Percentiles rank a stretch among this genome's conserved stretches.
Conservation (phyloP, 2,888 invertebrate species). For the Ormyrus nitidulus region DNA sequence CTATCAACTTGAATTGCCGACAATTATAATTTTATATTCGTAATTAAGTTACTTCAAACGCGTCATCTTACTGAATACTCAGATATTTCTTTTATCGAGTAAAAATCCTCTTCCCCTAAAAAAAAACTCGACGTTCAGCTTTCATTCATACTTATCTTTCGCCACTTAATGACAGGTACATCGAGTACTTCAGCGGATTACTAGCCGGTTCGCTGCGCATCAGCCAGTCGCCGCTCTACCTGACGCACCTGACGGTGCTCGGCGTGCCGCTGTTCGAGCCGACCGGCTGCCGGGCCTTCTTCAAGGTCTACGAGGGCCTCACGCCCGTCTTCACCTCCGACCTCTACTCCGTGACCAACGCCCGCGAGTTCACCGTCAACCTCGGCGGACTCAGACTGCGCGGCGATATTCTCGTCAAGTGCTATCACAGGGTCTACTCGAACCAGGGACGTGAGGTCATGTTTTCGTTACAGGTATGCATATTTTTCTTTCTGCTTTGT, state of each 20-base stretch:
- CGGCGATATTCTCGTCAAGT: slow-evolving; percentile 94
- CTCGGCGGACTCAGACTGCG: slow-evolving; percentile 84
- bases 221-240: slow-evolving; percentile 89
- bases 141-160: too few species aligned
- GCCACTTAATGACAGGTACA: slow-evolving; percentile 81
- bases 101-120: too few species aligned
- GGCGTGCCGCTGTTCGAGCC: slow-evolving; percentile 86
- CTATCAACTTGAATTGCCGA: too few species aligned
- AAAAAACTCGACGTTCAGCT: too few species aligned
- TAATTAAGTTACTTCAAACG: too few species aligned
- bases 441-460: slow-evolving; percentile 73
- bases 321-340: slow-evolving; percentile 92
- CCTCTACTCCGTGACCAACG: slow-evolving; percentile 76
- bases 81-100: too few species aligned
- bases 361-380: slow-evolving; percentile 83
- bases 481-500: background rate
- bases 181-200: slow-evolving; percentile 93
- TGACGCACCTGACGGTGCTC: slow-evolving; percentile 90
- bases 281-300: slow-evolving; percentile 84
- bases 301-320: slow-evolving; percentile 94
- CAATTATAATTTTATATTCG: too few species aligned
- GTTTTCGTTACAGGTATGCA: slow-evolving; percentile 72
- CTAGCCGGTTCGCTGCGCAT: slow-evolving; percentile 92
- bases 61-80: too few species aligned
- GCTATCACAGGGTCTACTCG: slow-evolving; percentile 83